Evolutionary conservation across 2,888 invertebrate species (phyloP).

Genomic region (Ophraella communa): DNA sequence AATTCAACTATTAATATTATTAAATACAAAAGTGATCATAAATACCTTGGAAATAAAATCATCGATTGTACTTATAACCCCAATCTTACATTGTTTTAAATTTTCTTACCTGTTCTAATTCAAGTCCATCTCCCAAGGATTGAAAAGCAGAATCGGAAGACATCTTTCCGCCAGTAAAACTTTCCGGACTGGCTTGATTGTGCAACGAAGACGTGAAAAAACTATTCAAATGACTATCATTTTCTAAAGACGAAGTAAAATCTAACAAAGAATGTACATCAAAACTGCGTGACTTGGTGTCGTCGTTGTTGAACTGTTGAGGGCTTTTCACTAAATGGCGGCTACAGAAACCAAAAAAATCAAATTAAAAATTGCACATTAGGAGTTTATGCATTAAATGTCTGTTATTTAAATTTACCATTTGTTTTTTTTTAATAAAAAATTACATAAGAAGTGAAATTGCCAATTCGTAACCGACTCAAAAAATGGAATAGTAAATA

Average conservation of each 20-base stretch:
- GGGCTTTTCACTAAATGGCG: constrained; percentile 47
- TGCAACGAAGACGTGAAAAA: constrained; percentile 48
- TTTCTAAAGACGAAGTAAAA: constrained; percentile 48
- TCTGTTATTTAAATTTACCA: too few species aligned
- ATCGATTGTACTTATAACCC: too few species aligned
- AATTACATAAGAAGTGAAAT: too few species aligned
- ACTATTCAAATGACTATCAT: constrained; percentile 47
- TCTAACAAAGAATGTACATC: constrained; percentile 53
- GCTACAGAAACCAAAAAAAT: constrained; percentile 35
- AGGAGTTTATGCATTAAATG: too few species aligned
- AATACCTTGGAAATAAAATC: too few species aligned
- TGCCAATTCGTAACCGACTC: too few species aligned
- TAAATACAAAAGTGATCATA: too few species aligned
- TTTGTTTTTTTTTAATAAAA: too few species aligned
- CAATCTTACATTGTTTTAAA: too few species aligned
- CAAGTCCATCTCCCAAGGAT: constrained; percentile 58
- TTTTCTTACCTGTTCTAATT: constrained; percentile 50
- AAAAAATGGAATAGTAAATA: too few species aligned
- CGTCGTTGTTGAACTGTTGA: constrained; percentile 38
- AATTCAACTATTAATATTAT: too few species aligned
- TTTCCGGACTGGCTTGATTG: constrained; percentile 64
- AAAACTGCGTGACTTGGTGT: constrained; percentile 35
- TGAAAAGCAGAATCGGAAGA: constrained; percentile 66
- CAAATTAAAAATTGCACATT: neutral
- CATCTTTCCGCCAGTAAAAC: constrained; percentile 61